Conservation (phyloP, 2,888 invertebrate genomes). For the Lasioglossum oenotherae region DNA sequence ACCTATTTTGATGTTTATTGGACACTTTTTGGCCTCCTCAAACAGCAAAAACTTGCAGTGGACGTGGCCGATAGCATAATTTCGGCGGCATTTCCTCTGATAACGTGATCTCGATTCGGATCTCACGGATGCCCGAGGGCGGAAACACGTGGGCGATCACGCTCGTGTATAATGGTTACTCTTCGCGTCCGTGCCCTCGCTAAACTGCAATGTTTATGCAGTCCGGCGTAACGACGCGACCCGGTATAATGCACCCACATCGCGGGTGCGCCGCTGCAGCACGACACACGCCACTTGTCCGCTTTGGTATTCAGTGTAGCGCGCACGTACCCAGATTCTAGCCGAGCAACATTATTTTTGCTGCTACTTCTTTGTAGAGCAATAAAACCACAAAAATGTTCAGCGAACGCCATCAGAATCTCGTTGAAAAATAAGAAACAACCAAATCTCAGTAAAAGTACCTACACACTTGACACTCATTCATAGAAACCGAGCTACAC, state of each 20-base stretch:
- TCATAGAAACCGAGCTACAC: background rate
- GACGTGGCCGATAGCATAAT: background rate
- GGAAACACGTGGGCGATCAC: slow-evolving; percentile 80
- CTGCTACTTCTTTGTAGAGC: background rate
- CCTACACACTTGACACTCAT: background rate
- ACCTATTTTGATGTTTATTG: too few species aligned
- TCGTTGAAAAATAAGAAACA: too few species aligned
- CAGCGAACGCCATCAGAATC: too few species aligned
- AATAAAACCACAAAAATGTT: too few species aligned
- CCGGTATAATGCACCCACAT: slow-evolving; percentile 80
- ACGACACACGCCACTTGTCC: slow-evolving; percentile 60
- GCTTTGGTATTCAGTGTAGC: slow-evolving; percentile 46
- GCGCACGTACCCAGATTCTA: background rate
- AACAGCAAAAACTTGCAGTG: background rate
- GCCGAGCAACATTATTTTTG: background rate
- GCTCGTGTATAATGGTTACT: slow-evolving; percentile 78
- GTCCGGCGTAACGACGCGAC: slow-evolving; percentile 68
- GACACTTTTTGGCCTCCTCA: too few species aligned
- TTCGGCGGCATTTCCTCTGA: background rate
- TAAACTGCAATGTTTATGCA: slow-evolving; percentile 79
- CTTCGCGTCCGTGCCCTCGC: slow-evolving; percentile 64
- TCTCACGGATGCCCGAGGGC: slow-evolving; percentile 73
- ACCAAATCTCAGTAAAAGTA: too few species aligned
- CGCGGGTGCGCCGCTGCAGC: slow-evolving; percentile 25
- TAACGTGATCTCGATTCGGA: slow-evolving; percentile 13